Percentiles rank a stretch among this genome's conserved stretches.
phyloP scores from a whole-genome alignment of 2,797 vertebrate species.

The Dendrocincla tyrannina region DNA sequence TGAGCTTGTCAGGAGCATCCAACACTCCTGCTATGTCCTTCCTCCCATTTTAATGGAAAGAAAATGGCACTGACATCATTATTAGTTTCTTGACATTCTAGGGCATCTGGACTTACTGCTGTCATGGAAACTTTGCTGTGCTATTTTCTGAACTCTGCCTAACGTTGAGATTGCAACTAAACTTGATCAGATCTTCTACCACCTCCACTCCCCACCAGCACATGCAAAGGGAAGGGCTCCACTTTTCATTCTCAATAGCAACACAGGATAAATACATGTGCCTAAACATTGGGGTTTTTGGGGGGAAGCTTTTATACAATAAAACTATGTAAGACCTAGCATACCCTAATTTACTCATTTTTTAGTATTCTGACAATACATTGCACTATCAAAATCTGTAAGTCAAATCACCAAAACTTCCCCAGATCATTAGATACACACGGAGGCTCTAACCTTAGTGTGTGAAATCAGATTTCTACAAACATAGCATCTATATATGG shows the following conservation, averaged over 20 bases:
- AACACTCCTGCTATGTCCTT: background rate
- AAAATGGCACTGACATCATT: background rate
- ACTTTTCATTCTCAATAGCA: background rate
- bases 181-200: background rate
- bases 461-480: background rate
- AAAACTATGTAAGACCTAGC: background rate
- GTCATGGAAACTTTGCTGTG: background rate
- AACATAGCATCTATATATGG: background rate
- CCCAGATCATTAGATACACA: background rate
- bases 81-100: background rate
- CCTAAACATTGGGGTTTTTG: background rate
- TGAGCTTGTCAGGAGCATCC: background rate
- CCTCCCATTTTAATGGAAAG: background rate
- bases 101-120: background rate
- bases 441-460: background rate
- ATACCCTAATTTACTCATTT: background rate
- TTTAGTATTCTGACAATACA: background rate
- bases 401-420: background rate
- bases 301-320: fast-evolving
- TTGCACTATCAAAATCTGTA: background rate
- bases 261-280: background rate
- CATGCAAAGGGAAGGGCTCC: background rate
- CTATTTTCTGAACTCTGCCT: background rate
- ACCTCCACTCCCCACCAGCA: background rate
- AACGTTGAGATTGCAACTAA: background rate